Evolutionary conservation across 2,888 invertebrate species (phyloP).

Genomic region (Dicyrtoma fusca): DNA sequence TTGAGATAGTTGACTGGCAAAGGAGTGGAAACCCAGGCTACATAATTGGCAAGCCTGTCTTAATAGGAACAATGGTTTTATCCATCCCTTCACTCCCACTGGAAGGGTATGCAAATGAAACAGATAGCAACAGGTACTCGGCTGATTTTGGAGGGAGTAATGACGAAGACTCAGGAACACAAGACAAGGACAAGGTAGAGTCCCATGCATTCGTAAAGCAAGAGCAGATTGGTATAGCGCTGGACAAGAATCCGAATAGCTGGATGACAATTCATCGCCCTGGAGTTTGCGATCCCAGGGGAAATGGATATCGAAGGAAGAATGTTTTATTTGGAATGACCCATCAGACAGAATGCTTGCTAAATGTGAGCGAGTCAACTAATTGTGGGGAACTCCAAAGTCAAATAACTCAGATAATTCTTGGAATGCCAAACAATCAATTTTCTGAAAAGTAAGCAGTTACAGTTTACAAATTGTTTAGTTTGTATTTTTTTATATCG

Average conservation of each 20-base stretch:
- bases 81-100: no score
- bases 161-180: background rate
- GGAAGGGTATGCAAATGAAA: slow-evolving; percentile 22
- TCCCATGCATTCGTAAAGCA: background rate
- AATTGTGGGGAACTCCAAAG: slow-evolving; percentile 59
- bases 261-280: slow-evolving; percentile 47
- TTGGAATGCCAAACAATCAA: slow-evolving; percentile 43
- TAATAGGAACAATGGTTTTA: slow-evolving; percentile 61
- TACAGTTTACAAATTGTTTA: background rate
- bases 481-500: no score
- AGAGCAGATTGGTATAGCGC: slow-evolving; percentile 30
- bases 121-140: background rate
- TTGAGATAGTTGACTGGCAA: slow-evolving; percentile 48
- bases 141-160: slow-evolving; percentile 5
- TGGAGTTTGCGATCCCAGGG: slow-evolving; percentile 29
- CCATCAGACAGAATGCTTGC: slow-evolving; percentile 23
- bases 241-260: slow-evolving; percentile 29
- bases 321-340: slow-evolving; percentile 28
- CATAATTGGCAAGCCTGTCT: slow-evolving; percentile 68
- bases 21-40: slow-evolving; percentile 81
- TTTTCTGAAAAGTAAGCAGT: slow-evolving; percentile 16
- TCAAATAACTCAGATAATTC: slow-evolving; percentile 57
- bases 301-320: background rate
- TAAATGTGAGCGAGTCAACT: slow-evolving; percentile 22
- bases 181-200: background rate